These are phyloP conservation scores for Drosophila formosana DNA, from an alignment of 2,888 invertebrate genomes.

Conservation along the genomic window DNA sequence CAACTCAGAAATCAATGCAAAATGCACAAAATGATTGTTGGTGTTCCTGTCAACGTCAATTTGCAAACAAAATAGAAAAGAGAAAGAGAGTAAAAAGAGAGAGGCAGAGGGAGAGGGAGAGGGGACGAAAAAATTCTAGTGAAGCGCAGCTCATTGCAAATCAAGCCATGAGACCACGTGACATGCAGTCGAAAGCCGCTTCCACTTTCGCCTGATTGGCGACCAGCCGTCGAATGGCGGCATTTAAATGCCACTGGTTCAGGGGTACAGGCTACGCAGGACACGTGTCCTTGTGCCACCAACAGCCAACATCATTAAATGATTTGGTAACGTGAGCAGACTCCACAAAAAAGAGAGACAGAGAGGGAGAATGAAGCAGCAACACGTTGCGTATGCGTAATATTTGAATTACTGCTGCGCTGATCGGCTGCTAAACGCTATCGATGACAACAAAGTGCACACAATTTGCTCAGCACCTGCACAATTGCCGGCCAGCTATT, in stretches of 20 bases:
- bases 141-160: constrained; percentile 1
- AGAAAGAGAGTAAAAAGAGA: neutral
- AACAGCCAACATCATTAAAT: constrained; percentile 52
- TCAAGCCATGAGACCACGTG: constrained; percentile 27
- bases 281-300: constrained; percentile 24
- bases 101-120: neutral
- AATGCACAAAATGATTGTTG: constrained; percentile 24
- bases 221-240: neutral
- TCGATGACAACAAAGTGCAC: constrained; percentile 19
- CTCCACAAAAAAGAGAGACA: constrained; percentile 3
- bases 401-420: constrained; percentile 21
- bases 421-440: constrained; percentile 25
- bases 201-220: neutral
- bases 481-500: constrained; percentile 13
- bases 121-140: no score
- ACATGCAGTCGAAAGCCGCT: constrained; percentile 14
- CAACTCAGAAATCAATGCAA: constrained; percentile 57
- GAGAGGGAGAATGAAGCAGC: neutral
- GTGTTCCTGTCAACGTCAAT: constrained; percentile 60
- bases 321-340: constrained; percentile 61
- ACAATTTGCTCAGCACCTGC: constrained; percentile 13
- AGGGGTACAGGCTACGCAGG: constrained; percentile 6
- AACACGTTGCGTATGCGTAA: constrained; percentile 48
- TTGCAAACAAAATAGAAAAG: constrained; percentile 33
- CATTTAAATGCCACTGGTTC: constrained; percentile 14